Conservation (phyloP, 2,888 invertebrate genomes). For the Pharmacophagus antenor region DNA sequence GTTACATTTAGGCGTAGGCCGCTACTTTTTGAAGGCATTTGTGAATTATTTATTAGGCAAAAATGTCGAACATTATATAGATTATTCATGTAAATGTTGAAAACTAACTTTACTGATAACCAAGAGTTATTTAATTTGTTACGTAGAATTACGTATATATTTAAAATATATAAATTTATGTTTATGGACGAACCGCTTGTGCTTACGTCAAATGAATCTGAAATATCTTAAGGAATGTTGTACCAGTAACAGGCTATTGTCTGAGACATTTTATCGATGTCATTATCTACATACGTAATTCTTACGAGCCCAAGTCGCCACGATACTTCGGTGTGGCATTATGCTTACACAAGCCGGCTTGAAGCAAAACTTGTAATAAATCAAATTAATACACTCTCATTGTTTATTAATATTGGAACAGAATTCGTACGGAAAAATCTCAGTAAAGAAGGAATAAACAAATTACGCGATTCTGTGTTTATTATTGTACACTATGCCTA, state of each 20-base stretch:
- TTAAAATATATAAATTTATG: background rate
- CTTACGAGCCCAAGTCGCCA: constrained; percentile 11
- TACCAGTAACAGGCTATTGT: constrained; percentile 6
- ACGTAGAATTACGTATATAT: background rate
- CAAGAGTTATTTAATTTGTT: background rate
- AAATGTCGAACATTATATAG: background rate
- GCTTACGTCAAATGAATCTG: constrained; percentile 1
- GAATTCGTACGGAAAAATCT: constrained; percentile 12
- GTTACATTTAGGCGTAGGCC: background rate
- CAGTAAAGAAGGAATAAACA: constrained; percentile 16
- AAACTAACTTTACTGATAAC: background rate
- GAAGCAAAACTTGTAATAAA: background rate
- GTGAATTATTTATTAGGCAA: constrained; percentile 2
- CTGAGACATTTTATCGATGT: constrained; percentile 11
- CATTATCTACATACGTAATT: constrained; percentile 27
- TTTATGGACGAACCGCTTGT: background rate
- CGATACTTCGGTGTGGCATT: background rate
- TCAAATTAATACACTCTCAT: constrained; percentile 11
- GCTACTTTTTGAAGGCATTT: background rate
- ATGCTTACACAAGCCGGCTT: constrained; percentile 15
- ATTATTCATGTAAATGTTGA: background rate
- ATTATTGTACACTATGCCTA: background rate
- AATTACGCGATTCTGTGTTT: constrained; percentile 20
- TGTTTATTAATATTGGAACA: constrained; percentile 15
- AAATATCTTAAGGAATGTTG: background rate